phyloP scores from a whole-genome alignment of 1,140 invertebrate species.

The Nephotettix cincticeps region DNA sequence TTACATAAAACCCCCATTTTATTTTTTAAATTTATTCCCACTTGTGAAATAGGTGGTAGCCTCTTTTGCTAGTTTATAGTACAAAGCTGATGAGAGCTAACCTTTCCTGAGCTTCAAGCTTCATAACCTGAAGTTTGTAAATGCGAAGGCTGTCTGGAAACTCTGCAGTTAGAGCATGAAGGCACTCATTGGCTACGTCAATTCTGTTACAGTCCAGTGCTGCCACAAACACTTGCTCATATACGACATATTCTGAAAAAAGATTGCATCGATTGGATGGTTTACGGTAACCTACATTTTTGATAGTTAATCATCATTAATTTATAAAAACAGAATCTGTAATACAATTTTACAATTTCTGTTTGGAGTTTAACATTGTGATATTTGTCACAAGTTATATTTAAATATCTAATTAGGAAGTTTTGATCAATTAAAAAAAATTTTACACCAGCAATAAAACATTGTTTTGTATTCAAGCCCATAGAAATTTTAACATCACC shows the following conservation, averaged over 20 bases:
- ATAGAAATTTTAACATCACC: too few relatives aligned
- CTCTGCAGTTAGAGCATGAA: constrained; percentile 72
- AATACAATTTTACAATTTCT: not conserved
- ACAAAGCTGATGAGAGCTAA: too few relatives aligned
- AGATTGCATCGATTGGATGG: not conserved
- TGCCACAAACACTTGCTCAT: constrained; percentile 93
- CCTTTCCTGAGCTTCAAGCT: constrained; percentile 83
- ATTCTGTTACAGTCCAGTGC: constrained; percentile 84
- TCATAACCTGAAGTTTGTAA: constrained; percentile 81
- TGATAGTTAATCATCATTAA: not conserved
- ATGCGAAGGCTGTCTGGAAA: constrained; percentile 92
- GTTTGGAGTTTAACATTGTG: not conserved
- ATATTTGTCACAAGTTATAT: not conserved
- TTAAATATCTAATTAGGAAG: constrained; percentile 9
- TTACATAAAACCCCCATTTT: too few relatives aligned
- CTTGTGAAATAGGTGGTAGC: too few relatives aligned
- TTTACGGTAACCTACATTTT: not conserved
- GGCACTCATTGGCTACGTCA: constrained; percentile 76
- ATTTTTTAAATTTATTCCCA: too few relatives aligned
- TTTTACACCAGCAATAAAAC: too few relatives aligned
- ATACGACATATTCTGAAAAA: constrained; percentile 77
- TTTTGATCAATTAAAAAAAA: not conserved
- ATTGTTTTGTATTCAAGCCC: too few relatives aligned
- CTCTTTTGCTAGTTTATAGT: too few relatives aligned
- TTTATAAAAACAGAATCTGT: not conserved